These are phyloP conservation scores for Psammodynastes pulverulentus DNA, from an alignment of 2,113 vertebrate genomes.

Conservation along the genomic window DNA sequence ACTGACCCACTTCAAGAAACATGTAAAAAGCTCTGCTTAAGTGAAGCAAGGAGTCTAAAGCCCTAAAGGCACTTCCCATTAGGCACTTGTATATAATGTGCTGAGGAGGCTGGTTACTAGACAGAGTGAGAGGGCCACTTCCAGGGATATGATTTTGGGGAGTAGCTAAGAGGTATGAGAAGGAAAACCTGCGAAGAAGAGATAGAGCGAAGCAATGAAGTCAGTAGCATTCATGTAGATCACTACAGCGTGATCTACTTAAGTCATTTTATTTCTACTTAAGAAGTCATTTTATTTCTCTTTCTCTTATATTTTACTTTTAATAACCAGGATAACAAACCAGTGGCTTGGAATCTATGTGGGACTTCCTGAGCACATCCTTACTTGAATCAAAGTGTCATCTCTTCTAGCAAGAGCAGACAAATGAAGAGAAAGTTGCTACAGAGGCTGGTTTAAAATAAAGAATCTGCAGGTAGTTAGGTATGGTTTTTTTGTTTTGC, in stretches of 20 bases:
- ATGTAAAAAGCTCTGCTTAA: not conserved
- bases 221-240: not conserved
- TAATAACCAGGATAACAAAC: not conserved
- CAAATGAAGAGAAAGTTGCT: not conserved
- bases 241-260: not conserved
- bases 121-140: not conserved
- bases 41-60: not conserved
- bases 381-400: not conserved
- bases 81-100: not conserved
- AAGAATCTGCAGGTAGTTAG: not conserved
- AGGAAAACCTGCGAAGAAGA: not conserved
- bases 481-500: not conserved
- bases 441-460: not conserved
- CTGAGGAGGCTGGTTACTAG: not conserved
- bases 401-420: not conserved
- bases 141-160: not conserved
- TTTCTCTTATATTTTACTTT: not conserved
- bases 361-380: not conserved
- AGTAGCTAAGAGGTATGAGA: not conserved
- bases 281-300: not conserved
- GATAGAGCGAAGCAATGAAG: not conserved
- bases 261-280: not conserved
- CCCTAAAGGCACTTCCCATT: not conserved
- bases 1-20: not conserved
- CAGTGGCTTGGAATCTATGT: not conserved